Conservation (phyloP, 2,888 invertebrate genomes). For the Tetheella fluctuosa region DNA sequence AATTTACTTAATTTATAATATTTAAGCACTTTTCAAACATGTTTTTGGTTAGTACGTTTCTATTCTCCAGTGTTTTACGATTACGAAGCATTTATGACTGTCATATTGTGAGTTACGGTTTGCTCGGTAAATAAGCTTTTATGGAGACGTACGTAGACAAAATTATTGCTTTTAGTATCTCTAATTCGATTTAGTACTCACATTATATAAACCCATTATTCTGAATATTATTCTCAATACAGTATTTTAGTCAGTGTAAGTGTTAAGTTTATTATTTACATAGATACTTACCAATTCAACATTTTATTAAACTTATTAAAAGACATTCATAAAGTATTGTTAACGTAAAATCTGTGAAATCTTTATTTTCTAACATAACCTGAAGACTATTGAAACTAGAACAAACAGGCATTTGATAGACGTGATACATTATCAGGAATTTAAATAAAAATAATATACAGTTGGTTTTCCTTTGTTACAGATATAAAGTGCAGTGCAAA, state of each 20-base stretch:
- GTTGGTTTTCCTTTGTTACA: conserved; percentile 53
- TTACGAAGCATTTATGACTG: conserved; percentile 50
- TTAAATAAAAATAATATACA: no score
- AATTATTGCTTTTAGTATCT: conserved; percentile 37
- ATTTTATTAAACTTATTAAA: no score
- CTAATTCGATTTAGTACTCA: conserved; percentile 32
- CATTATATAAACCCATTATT: neutral
- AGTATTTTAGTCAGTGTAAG: neutral
- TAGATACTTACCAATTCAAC: no score
- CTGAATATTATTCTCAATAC: neutral
- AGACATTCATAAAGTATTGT: no score
- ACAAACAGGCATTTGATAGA: no score
- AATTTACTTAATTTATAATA: no score
- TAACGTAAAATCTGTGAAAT: no score
- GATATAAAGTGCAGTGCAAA: conserved; percentile 63
- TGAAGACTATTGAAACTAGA: no score
- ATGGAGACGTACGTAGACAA: conserved; percentile 29
- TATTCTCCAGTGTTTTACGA: conserved; percentile 35
- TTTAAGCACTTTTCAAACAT: neutral
- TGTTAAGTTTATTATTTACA: neutral
- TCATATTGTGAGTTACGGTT: conserved; percentile 45
- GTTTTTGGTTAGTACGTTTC: neutral
- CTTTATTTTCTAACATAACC: no score
- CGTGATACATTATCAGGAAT: no score
- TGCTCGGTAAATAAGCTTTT: conserved; percentile 40